Evolutionary conservation across 2,888 invertebrate species (phyloP).

Genomic region (Invenusta paracnida): DNA sequence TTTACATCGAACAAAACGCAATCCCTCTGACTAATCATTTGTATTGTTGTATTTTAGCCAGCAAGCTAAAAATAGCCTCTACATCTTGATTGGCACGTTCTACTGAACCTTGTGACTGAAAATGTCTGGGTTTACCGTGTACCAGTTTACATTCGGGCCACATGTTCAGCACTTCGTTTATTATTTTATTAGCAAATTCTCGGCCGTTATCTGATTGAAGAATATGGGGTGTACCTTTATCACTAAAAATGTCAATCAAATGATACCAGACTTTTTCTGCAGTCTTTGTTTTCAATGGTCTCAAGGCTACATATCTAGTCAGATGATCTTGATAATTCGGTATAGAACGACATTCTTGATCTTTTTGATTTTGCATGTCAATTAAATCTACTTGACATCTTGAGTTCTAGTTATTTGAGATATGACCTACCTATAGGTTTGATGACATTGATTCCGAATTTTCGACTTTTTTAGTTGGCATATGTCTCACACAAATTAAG

Average conservation of each 20-base stretch:
- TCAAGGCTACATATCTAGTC: background rate
- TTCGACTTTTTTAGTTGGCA: no score
- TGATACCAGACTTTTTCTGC: background rate
- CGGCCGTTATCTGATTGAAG: background rate
- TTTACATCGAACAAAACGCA: no score
- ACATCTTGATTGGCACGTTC: background rate
- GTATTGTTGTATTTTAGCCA: background rate
- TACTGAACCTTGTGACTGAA: background rate
- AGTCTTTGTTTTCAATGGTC: background rate
- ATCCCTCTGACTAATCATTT: no score
- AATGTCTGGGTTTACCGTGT: background rate
- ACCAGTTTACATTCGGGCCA: background rate
- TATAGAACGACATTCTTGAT: background rate
- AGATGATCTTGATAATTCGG: background rate
- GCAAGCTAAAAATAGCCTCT: background rate
- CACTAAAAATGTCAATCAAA: background rate
- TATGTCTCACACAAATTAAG: background rate
- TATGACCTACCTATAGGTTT: no score
- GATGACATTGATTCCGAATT: no score
- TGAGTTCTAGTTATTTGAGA: background rate
- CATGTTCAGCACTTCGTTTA: background rate
- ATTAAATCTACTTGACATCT: background rate
- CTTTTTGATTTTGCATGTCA: background rate
- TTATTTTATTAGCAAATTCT: background rate
- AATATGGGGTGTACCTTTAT: background rate